Percentiles rank a stretch among this genome's conserved stretches.
phyloP scores from a whole-genome alignment of 2,113 vertebrate genomes.

The Campylorhamphus procurvoides region DNA sequence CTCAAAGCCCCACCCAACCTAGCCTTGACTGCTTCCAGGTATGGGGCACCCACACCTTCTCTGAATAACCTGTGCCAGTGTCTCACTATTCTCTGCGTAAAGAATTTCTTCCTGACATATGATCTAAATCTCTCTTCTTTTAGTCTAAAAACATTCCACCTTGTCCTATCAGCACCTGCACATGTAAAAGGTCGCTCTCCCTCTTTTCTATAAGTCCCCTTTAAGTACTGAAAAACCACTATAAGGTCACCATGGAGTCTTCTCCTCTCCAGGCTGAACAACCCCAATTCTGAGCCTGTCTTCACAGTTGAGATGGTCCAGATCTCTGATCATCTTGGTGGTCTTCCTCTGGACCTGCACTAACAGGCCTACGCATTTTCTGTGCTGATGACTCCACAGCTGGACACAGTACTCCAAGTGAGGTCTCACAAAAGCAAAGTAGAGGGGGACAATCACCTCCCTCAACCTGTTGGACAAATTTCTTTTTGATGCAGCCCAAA shows the following conservation, averaged over 20 bases:
- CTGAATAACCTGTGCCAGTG: background rate
- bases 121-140: background rate
- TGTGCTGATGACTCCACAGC: background rate
- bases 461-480: background rate
- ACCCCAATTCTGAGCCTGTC: background rate
- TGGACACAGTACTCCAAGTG: background rate
- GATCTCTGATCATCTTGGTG: background rate
- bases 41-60: background rate
- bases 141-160: background rate
- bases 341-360: no score
- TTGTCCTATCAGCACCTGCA: background rate
- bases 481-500: background rate
- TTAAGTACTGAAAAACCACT: background rate
- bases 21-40: accelerated
- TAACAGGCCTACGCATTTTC: background rate
- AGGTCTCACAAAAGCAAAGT: background rate
- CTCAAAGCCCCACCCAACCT: background rate
- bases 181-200: accelerated
- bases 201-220: background rate
- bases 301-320: accelerated
- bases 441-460: background rate
- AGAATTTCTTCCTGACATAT: background rate
- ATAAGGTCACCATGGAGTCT: background rate
- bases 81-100: background rate
- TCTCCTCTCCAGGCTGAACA: background rate